These are phyloP conservation scores for Hydrotaea cyrtoneurina DNA, from an alignment of 2,888 invertebrate genomes.

Conservation along the genomic window DNA sequence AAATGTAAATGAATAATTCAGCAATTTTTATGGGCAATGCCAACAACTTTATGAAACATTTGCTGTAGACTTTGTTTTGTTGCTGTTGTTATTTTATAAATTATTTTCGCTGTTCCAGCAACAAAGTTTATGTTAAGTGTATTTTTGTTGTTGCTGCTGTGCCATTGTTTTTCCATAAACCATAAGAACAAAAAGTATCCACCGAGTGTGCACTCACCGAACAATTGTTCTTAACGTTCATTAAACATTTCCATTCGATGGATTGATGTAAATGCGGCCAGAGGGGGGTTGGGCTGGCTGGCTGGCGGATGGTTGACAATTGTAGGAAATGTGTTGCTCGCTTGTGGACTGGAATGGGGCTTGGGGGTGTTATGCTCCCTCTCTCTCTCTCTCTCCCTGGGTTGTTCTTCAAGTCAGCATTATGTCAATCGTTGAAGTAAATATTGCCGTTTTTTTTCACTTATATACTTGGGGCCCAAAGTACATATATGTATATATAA, in stretches of 20 bases:
- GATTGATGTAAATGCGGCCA: not conserved
- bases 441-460: not conserved
- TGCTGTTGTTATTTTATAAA: not conserved
- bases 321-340: too few species aligned
- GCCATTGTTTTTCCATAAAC: constrained; percentile 1
- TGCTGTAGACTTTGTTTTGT: constrained; percentile 2
- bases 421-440: not conserved
- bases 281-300: not conserved
- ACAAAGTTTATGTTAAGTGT: constrained; percentile 4
- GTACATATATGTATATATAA: not conserved
- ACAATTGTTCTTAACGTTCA: constrained; percentile 29
- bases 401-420: not conserved
- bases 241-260: constrained; percentile 26
- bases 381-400: too few species aligned
- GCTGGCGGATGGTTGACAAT: not conserved
- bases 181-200: not conserved
- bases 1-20: not conserved
- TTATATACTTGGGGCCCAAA: not conserved
- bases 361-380: not conserved
- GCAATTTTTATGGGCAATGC: not conserved
- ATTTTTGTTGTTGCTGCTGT: not conserved
- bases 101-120: not conserved
- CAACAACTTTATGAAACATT: not conserved
- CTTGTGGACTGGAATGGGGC: not conserved
- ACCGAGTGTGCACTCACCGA: not conserved